Percentiles rank a stretch among this genome's conserved stretches.
Evolutionary conservation across 2,888 invertebrate genomes (phyloP).

Genomic region (Boloria euphrosyne): DNA sequence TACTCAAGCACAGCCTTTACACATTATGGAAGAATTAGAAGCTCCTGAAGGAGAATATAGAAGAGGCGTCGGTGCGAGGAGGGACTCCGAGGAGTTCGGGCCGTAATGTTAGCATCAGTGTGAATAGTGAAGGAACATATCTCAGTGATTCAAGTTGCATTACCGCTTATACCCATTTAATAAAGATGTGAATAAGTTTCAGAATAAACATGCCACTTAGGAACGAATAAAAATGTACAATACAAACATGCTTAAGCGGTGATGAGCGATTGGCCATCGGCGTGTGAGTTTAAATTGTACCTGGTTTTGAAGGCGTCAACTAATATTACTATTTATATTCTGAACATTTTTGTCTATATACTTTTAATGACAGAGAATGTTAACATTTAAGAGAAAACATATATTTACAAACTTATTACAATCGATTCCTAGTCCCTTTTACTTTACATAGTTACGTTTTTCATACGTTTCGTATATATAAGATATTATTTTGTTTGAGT

Average conservation of each 20-base stretch:
- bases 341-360: slow-evolving; percentile 9
- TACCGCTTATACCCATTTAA: slow-evolving; percentile 73
- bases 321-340: background rate
- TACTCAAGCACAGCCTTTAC: slow-evolving; percentile 41
- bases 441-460: too few species aligned
- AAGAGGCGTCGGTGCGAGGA: slow-evolving; percentile 60
- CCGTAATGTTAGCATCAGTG: slow-evolving; percentile 70
- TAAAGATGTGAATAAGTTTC: slow-evolving; percentile 70
- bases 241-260: slow-evolving; percentile 79
- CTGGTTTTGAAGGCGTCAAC: slow-evolving; percentile 36
- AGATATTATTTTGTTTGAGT: background rate
- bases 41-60: slow-evolving; percentile 47
- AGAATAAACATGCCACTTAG: slow-evolving; percentile 75
- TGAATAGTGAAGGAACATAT: slow-evolving; percentile 66
- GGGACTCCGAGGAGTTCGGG: slow-evolving; percentile 64
- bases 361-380: slow-evolving; percentile 2
- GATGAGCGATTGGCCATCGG: slow-evolving; percentile 75
- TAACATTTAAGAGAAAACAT: too few species aligned
- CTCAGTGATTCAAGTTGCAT: slow-evolving; percentile 69
- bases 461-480: too few species aligned
- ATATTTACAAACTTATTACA: too few species aligned
- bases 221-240: slow-evolving; percentile 55
- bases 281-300: slow-evolving; percentile 70
- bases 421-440: too few species aligned
- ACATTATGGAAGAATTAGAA: slow-evolving; percentile 44